phyloP scores from a whole-genome alignment of 2,797 vertebrate genomes.

The Sphenodon punctatus region DNA sequence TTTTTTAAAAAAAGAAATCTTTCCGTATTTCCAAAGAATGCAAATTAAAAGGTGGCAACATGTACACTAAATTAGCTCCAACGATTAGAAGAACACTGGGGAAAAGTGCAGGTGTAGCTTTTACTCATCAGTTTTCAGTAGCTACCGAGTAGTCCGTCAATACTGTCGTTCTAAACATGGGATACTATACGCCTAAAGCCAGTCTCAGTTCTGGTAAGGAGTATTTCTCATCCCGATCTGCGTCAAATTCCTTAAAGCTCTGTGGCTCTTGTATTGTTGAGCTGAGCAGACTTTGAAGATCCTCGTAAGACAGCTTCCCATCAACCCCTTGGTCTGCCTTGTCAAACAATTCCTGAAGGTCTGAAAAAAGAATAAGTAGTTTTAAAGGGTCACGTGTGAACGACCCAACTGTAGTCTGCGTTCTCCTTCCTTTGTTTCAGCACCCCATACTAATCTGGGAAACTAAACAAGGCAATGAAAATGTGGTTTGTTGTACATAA shows the following conservation, averaged over 20 bases:
- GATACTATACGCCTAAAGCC: slow-evolving; percentile 69
- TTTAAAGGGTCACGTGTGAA: neutral
- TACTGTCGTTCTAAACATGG: slow-evolving; percentile 44
- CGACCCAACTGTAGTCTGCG: neutral
- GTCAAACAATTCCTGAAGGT: slow-evolving; percentile 75
- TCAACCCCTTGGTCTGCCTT: slow-evolving; percentile 47
- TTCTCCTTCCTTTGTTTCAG: neutral
- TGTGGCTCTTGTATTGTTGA: slow-evolving; percentile 45
- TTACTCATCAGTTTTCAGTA: slow-evolving; percentile 46
- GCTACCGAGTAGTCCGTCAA: slow-evolving; percentile 47
- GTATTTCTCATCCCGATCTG: slow-evolving; percentile 73
- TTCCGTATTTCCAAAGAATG: slow-evolving; percentile 61
- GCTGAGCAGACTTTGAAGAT: slow-evolving; percentile 69
- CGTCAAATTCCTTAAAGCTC: slow-evolving; percentile 71
- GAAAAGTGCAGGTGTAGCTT: slow-evolving; percentile 47
- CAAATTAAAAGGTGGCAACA: slow-evolving; percentile 59
- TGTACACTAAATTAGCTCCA: slow-evolving; percentile 60
- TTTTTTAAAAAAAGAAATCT: slow-evolving; percentile 59
- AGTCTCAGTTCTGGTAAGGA: slow-evolving; percentile 73
- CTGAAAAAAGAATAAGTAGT: slow-evolving; percentile 55
- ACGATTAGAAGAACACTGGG: slow-evolving; percentile 51
- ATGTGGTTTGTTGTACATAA: neutral
- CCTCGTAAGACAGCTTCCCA: slow-evolving; percentile 71
- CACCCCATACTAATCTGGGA: neutral
- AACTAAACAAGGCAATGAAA: neutral